A percentile compares a stretch with the other conserved stretches of the same genome.
These are phyloP conservation scores for Caenorhabditis becei DNA, from an alignment of 2,888 invertebrate genomes.

Conservation along the genomic window DNA sequence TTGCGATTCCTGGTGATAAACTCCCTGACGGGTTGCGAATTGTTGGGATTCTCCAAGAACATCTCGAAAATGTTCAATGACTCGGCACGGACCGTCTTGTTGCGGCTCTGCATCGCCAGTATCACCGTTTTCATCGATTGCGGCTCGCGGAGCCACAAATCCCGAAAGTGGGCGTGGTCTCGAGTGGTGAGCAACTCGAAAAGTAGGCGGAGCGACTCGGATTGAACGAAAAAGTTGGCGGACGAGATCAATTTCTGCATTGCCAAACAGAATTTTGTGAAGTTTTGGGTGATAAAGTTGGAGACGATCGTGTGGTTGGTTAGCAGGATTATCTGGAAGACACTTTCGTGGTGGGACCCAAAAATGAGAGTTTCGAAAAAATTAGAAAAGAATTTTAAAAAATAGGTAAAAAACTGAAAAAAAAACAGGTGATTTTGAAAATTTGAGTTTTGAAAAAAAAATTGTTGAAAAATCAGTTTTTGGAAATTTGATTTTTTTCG, in stretches of 20 bases:
- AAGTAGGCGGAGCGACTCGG: conserved; percentile 23
- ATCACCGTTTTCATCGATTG: conserved; percentile 1
- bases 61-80: conserved; percentile 20
- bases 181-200: conserved; percentile 12
- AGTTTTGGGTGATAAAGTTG: conserved; percentile 18
- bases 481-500: no score
- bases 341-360: no score
- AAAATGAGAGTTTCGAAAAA: no score
- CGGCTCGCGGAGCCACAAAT: conserved; percentile 21
- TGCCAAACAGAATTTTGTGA: conserved; percentile 2
- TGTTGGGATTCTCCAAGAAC: conserved; percentile 23
- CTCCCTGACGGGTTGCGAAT: neutral
- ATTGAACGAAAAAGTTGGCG: conserved; percentile 40
- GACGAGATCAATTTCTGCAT: conserved; percentile 21
- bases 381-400: no score
- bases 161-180: neutral
- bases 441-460: no score
- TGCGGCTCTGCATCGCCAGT: conserved; percentile 16
- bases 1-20: conserved; percentile 28
- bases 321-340: conserved; percentile 37
- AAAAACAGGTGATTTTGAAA: no score
- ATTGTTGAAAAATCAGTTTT: no score
- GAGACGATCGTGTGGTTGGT: conserved; percentile 5
- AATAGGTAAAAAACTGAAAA: no score
- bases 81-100: conserved; percentile 11